Percentiles rank a stretch among this genome's conserved stretches.
Evolutionary conservation across 2,888 invertebrate genomes (phyloP).

Genomic region (Gryllus longicercus): DNA sequence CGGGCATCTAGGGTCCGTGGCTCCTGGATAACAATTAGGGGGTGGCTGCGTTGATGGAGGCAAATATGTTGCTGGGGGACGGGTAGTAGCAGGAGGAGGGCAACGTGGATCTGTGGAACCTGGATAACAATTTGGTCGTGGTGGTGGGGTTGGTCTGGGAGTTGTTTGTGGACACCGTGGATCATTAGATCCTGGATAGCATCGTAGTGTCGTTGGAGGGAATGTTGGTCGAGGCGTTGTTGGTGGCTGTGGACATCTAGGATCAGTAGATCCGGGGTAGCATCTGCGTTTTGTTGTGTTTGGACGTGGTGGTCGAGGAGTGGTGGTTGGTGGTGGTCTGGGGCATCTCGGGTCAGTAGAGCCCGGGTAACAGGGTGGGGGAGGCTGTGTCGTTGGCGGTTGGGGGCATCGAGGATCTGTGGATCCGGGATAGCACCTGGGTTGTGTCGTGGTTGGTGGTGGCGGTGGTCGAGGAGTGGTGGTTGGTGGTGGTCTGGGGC

Average conservation of each 20-base stretch:
- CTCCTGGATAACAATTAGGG: constrained; percentile 43
- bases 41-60: constrained; percentile 37
- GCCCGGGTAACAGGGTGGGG: constrained; percentile 36
- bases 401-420: constrained; percentile 42
- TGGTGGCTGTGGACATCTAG: constrained; percentile 43
- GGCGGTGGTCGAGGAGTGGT: constrained; percentile 29
- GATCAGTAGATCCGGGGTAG: constrained; percentile 33
- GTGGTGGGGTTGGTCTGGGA: constrained; percentile 39
- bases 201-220: constrained; percentile 30
- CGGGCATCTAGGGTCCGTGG: constrained; percentile 41
- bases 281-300: constrained; percentile 19
- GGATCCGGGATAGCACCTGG: constrained; percentile 41
- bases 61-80: background rate
- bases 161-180: constrained; percentile 26
- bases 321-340: background rate
- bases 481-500: constrained; percentile 39
- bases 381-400: constrained; percentile 33
- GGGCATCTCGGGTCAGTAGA: constrained; percentile 34
- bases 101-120: constrained; percentile 43
- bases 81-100: constrained; percentile 40
- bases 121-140: constrained; percentile 42
- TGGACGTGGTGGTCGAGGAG: constrained; percentile 24
- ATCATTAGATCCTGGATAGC: constrained; percentile 37
- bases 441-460: constrained; percentile 26
- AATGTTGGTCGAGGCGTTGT: constrained; percentile 38